phyloP scores from a whole-genome alignment of 1,140 invertebrate species.

The Drosophila gunungcola region DNA sequence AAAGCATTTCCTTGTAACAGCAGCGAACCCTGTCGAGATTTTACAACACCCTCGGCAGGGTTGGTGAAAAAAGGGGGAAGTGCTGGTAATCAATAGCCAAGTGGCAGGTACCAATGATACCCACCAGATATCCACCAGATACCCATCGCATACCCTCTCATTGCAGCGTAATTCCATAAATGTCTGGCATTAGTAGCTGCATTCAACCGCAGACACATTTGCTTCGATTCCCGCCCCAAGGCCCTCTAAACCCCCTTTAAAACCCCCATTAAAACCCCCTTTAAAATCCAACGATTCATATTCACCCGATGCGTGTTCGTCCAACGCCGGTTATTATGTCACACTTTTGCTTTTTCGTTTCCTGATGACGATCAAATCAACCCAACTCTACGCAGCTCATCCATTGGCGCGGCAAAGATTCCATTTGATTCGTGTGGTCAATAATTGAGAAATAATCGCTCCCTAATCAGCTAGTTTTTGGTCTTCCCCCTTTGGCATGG shows the following conservation, averaged over 20 bases:
- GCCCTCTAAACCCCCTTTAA: slow-evolving; percentile 3
- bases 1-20: slow-evolving; percentile 14
- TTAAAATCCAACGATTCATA: background rate
- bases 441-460: slow-evolving; percentile 45
- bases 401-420: slow-evolving; percentile 4
- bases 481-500: background rate
- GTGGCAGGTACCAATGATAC: slow-evolving; percentile 38
- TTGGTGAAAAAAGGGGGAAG: slow-evolving; percentile 22
- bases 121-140: slow-evolving; percentile 25
- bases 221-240: slow-evolving; percentile 40
- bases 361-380: slow-evolving; percentile 32
- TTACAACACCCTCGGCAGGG: background rate
- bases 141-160: slow-evolving; percentile 30
- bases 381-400: slow-evolving; percentile 9
- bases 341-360: slow-evolving; percentile 73
- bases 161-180: slow-evolving; percentile 58
- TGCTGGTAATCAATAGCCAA: slow-evolving; percentile 43
- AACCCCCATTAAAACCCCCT: background rate
- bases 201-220: slow-evolving; percentile 72
- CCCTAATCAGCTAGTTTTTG: slow-evolving; percentile 29
- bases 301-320: slow-evolving; percentile 27
- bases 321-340: slow-evolving; percentile 62
- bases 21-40: slow-evolving; percentile 6
- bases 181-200: slow-evolving; percentile 70
- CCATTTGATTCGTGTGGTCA: slow-evolving; percentile 24